Conservation (phyloP, 2,797 vertebrate species). For the Aphelocoma californica region DNA sequence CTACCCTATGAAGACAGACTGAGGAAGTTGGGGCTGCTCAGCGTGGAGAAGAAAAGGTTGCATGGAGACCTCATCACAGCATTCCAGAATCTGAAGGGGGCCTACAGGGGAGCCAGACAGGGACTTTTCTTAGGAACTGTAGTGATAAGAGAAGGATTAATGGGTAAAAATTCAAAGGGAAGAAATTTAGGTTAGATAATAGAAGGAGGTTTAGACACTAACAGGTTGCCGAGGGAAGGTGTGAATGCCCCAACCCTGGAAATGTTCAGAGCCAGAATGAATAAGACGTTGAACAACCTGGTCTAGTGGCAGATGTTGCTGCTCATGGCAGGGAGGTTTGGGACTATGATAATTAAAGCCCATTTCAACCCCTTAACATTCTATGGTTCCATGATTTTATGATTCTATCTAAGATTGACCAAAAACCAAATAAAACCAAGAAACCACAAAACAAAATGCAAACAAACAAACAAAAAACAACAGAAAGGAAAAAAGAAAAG, state of each 20-base stretch:
- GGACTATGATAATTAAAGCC: background rate
- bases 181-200: background rate
- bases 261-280: no score
- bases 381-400: no score
- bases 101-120: background rate
- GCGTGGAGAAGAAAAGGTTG: background rate
- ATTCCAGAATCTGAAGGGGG: background rate
- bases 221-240: background rate
- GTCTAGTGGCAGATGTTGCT: background rate
- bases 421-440: background rate
- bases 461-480: background rate
- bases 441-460: background rate
- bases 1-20: no score
- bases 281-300: background rate
- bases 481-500: fast-evolving
- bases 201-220: background rate
- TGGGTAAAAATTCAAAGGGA: background rate
- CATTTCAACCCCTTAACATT: background rate
- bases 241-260: background rate
- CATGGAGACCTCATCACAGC: background rate
- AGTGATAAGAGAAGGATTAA: background rate
- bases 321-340: background rate
- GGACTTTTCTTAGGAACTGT: background rate
- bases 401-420: background rate
- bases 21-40: background rate